Evolutionary conservation across 1,140 invertebrate genomes (phyloP), one percentile per base, ranked within the genome.

Genomic region (Rhynchophorus ferrugineus): DNA sequence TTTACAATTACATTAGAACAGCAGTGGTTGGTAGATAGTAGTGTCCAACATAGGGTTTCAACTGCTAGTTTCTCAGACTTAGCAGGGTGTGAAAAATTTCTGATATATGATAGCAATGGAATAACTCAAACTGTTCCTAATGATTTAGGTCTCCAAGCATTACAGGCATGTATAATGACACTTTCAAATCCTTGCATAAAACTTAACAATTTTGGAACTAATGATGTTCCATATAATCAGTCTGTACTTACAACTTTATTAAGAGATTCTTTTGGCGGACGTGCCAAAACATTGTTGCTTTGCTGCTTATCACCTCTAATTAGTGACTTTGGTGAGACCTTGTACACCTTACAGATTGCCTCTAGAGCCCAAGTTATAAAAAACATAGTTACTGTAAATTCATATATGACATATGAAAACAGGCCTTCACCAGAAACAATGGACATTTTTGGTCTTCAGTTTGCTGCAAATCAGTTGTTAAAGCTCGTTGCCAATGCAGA

Each of bases 401-500:
- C 79, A 6, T 82, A 80, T 70, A 77, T 78, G 14, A 80, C 80
- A 44, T 78, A 79, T 60, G 80, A 80, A 58, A 79, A 74, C 11
- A 71, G 73, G 9, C 3, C 18, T 24, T 5, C 20, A 16, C 72
- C 75, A 55, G 61, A 69, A 46, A 64, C 71, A 22, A 57, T 71
- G 21, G 73, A 79, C 56, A 70, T 78, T 36, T 82, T 87, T 66
- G 82, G 84, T 39, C 69, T 89, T 46, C 83, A 88, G 66, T 90
- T 89, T 73, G 86, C 86, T 14, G 84, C 85, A 19, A 73, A 82
- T 52, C 87, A 89, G 62, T 86, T 86, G 80, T 80, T 85, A 3
- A 88, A 87, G 64, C 66, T 90, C 22, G 86, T 89, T 3, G 79
- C 83, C 1, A 89, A 89, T 74, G 87, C 87, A 6, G 86, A 89